Conservation (phyloP, 92 coral and sea anemone species). For the Umimayanthus kanabou region DNA sequence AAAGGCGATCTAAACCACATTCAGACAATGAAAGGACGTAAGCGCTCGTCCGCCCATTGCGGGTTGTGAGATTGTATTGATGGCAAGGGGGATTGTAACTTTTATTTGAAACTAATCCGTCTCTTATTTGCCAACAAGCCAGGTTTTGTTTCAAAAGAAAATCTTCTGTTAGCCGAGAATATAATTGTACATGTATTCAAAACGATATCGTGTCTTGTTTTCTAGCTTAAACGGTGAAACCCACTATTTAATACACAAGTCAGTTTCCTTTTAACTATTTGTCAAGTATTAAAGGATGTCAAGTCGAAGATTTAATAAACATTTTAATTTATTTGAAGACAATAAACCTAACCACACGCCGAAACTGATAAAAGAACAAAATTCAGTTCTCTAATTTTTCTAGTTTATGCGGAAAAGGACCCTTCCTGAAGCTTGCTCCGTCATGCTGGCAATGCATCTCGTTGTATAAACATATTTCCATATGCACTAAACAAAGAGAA, state of each 20-base stretch:
- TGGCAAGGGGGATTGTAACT: neutral
- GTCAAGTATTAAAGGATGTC: neutral
- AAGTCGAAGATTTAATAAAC: neutral
- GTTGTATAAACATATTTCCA: conserved; percentile 10
- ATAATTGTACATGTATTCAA: neutral
- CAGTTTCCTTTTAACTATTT: too few species aligned
- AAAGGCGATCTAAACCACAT: conserved; percentile 12
- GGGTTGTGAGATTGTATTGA: neutral
- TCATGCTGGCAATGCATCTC: neutral
- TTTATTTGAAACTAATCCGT: neutral
- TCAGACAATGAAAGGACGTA: neutral
- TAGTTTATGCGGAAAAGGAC: conserved; percentile 13
- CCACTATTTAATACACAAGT: neutral
- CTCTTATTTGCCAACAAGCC: neutral
- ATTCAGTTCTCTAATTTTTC: neutral
- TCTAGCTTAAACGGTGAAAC: neutral
- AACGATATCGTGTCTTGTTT: neutral
- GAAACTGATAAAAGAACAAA: neutral
- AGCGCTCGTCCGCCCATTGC: conserved; percentile 13
- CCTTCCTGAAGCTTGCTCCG: neutral
- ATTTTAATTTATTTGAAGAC: neutral
- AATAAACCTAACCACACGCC: neutral
- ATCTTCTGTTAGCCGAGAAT: conserved; percentile 9
- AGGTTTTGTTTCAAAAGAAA: neutral
- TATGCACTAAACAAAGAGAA: conserved; percentile 5